Evolutionary conservation across 2,797 vertebrate species (phyloP).

Genomic region (Poeciliopsis paucimaculata): DNA sequence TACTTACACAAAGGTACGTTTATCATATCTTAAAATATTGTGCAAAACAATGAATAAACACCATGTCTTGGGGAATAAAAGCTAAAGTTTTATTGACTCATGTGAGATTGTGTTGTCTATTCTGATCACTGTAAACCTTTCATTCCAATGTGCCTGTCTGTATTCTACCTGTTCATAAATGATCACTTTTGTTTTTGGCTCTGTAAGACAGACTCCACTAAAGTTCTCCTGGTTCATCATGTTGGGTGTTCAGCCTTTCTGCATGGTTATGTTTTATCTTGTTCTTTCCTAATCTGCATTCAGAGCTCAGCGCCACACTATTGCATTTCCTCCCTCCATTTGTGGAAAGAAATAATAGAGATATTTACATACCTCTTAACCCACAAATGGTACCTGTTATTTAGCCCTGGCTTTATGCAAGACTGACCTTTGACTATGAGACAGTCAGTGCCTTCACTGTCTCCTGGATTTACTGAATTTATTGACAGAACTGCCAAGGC

Average conservation of each 20-base stretch:
- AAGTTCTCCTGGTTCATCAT: slow-evolving; percentile 40
- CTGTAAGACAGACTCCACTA: slow-evolving; percentile 52
- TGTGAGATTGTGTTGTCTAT: not conserved
- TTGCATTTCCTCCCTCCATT: slow-evolving; percentile 18
- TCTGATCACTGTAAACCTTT: not conserved
- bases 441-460: slow-evolving; percentile 31
- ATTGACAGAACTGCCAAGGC: slow-evolving; percentile 24
- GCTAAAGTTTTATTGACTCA: not conserved
- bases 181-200: slow-evolving; percentile 35
- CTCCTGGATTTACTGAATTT: slow-evolving; percentile 39
- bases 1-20: not conserved
- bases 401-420: slow-evolving; percentile 28
- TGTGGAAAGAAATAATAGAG: slow-evolving; percentile 36
- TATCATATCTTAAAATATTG: not conserved
- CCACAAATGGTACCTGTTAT: slow-evolving; percentile 33
- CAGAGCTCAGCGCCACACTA: slow-evolving; percentile 35
- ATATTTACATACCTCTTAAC: slow-evolving; percentile 37
- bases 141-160: slow-evolving; percentile 12
- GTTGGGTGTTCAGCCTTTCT: slow-evolving; percentile 46
- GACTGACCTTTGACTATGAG: slow-evolving; percentile 47
- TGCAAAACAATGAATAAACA: not conserved
- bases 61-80: not conserved
- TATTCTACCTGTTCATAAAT: slow-evolving; percentile 33
- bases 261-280: slow-evolving; percentile 58
- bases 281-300: slow-evolving; percentile 57